Evolutionary conservation across 2,888 invertebrate genomes (phyloP).

Genomic region (Netelia fuscicornis): DNA sequence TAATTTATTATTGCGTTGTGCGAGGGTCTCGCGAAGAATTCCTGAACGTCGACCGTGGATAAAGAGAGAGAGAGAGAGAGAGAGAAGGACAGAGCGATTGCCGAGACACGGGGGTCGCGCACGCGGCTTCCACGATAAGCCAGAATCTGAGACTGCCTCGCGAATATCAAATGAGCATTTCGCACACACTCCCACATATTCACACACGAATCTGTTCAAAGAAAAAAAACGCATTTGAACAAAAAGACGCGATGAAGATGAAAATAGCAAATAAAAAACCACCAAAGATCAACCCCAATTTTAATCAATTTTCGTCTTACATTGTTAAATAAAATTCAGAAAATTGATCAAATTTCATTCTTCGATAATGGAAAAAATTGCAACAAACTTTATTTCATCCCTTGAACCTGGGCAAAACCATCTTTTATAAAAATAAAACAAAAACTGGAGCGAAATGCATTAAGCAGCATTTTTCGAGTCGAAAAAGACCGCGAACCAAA

Average conservation of each 20-base stretch:
- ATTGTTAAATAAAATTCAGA: too few relatives aligned
- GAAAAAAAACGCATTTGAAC: background rate
- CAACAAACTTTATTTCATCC: too few relatives aligned
- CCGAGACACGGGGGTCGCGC: slow-evolving; percentile 44
- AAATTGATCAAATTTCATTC: too few relatives aligned
- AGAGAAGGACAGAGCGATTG: slow-evolving; percentile 13
- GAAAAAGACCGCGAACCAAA: too few relatives aligned
- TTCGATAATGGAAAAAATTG: too few relatives aligned
- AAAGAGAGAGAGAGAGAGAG: slow-evolving; percentile 7
- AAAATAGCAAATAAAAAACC: background rate
- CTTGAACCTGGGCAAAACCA: too few relatives aligned
- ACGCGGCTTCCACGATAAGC: slow-evolving; percentile 44
- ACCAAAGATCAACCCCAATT: background rate
- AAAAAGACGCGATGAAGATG: background rate
- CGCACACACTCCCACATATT: background rate
- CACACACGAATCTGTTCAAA: background rate
- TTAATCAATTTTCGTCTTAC: too few relatives aligned
- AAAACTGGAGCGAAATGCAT: background rate
- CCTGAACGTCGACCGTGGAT: slow-evolving; percentile 36
- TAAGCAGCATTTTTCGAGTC: background rate
- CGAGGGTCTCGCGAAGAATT: slow-evolving; percentile 53
- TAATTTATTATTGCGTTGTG: slow-evolving; percentile 63
- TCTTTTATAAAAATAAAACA: too few relatives aligned
- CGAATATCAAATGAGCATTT: slow-evolving; percentile 40
- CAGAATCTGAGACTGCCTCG: slow-evolving; percentile 23